Percentiles rank a stretch among this genome's conserved stretches.
These are phyloP conservation scores for Anthoscopus minutus DNA, from an alignment of 2,113 vertebrate species.

Conservation along the genomic window DNA sequence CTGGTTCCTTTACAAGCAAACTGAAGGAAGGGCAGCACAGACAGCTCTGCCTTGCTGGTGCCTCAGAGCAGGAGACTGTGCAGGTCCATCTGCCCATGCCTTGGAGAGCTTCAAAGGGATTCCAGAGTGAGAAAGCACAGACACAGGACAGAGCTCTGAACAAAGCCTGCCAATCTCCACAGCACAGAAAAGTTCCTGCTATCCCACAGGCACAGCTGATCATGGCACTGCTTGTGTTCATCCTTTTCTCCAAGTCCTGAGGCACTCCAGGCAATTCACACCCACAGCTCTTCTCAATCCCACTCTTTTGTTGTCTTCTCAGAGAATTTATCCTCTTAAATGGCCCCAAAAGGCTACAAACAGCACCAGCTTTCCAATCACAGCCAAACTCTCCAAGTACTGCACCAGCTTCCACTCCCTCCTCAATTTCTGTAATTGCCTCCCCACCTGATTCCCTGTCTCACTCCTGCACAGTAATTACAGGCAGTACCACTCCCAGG, in stretches of 20 bases:
- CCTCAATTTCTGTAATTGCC: background rate
- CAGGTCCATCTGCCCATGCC: background rate
- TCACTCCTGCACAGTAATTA: background rate
- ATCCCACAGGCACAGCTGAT: background rate
- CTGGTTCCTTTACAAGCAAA: background rate
- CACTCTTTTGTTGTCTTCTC: background rate
- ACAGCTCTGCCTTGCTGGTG: background rate
- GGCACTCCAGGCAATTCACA: background rate
- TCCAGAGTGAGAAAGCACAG: background rate
- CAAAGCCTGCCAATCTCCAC: background rate
- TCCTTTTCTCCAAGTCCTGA: background rate
- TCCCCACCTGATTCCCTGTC: background rate
- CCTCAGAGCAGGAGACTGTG: background rate
- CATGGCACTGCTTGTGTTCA: fast-evolving
- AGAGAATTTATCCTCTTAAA: background rate
- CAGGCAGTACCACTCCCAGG: background rate
- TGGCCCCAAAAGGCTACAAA: background rate
- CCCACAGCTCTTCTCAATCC: background rate
- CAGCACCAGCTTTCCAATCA: background rate
- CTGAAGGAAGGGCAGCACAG: background rate
- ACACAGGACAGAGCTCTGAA: background rate
- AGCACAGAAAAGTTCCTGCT: background rate
- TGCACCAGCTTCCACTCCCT: background rate
- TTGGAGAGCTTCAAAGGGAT: background rate
- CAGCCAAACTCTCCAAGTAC: background rate